Conservation (phyloP, 2,113 vertebrate genomes). For the Rhineura floridana region DNA sequence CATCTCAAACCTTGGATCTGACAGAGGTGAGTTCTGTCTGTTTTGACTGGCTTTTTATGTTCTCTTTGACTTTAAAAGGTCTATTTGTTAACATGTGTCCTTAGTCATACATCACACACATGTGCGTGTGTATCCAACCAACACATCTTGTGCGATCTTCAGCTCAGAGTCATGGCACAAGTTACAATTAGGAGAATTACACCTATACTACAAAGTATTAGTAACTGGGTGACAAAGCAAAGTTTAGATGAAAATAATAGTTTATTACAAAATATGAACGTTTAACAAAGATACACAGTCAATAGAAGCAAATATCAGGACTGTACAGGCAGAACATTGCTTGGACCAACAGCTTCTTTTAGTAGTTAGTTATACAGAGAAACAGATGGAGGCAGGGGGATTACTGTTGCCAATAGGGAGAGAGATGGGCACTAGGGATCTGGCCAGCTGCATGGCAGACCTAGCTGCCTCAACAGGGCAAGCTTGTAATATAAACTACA, state of each 20-base stretch:
- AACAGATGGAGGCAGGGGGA: background rate
- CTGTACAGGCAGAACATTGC: background rate
- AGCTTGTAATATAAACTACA: background rate
- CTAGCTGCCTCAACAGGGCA: background rate
- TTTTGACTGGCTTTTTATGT: background rate
- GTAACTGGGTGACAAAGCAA: background rate
- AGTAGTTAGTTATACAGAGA: background rate
- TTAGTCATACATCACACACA: background rate
- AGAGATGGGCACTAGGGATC: background rate
- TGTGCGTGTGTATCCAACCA: background rate
- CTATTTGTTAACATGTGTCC: no score
- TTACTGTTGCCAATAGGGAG: background rate
- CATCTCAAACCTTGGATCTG: background rate
- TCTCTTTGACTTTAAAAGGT: background rate
- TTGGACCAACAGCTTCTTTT: background rate
- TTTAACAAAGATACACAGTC: background rate
- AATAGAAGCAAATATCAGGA: background rate
- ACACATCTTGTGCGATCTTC: background rate
- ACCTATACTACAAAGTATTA: background rate
- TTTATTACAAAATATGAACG: background rate
- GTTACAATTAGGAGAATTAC: background rate
- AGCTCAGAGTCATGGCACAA: background rate
- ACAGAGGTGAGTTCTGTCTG: background rate
- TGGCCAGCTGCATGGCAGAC: background rate
- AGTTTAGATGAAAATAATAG: background rate